These are phyloP conservation scores for Tympanuchus pallidicinctus DNA, from an alignment of 2,113 vertebrate species.

Conservation along the genomic window DNA sequence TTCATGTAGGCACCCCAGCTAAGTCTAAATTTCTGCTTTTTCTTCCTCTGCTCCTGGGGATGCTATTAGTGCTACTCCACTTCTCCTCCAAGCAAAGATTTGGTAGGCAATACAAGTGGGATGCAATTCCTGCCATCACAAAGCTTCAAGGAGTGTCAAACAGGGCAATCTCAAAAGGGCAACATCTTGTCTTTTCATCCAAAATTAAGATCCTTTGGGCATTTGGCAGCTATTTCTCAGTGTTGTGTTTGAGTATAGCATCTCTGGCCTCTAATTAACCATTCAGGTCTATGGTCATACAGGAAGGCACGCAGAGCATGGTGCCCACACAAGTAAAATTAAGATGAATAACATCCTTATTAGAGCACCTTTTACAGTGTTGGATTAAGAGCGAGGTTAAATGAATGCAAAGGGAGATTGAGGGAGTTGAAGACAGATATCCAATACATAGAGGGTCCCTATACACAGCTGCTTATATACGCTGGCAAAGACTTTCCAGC, in stretches of 20 bases:
- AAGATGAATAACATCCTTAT: background rate
- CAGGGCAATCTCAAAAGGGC: background rate
- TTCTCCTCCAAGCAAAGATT: background rate
- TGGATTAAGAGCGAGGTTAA: background rate
- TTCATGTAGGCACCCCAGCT: background rate
- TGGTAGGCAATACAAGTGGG: background rate
- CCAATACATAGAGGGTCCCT: background rate
- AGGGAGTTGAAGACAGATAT: background rate
- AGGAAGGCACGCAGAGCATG: background rate
- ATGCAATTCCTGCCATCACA: background rate
- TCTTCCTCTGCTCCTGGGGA: background rate
- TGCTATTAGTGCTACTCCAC: background rate
- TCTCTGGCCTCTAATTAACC: background rate
- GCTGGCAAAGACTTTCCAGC: background rate
- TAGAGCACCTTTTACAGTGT: background rate
- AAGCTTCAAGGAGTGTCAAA: background rate
- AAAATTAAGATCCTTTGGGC: background rate
- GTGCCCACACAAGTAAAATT: background rate
- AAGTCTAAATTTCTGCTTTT: background rate
- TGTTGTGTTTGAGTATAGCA: background rate
- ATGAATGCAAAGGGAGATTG: background rate
- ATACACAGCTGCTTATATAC: background rate
- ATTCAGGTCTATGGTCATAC: background rate
- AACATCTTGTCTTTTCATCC: background rate
- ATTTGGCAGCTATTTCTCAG: background rate